Percentiles rank a stretch among this genome's conserved stretches.
Conservation (phyloP, 2,113 vertebrate genomes). For the Leptocoma aspasia region DNA sequence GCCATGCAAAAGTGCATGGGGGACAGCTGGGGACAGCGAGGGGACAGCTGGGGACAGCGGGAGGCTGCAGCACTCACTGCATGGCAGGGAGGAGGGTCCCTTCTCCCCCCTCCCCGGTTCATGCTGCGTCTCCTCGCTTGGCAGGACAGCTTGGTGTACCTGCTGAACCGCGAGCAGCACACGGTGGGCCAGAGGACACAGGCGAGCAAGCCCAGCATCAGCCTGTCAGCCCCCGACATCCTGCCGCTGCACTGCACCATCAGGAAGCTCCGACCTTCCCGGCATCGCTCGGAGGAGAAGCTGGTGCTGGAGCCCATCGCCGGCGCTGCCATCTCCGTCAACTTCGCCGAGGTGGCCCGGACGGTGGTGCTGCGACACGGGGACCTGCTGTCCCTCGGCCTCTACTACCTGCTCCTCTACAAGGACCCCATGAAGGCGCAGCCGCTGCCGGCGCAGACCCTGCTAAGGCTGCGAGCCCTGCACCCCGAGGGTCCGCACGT, state of each 20-base stretch:
- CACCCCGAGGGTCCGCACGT: constrained; percentile 48
- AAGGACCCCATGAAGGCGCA: constrained; percentile 87
- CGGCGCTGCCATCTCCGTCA: constrained; percentile 79
- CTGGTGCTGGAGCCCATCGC: constrained; percentile 83
- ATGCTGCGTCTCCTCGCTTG: neutral
- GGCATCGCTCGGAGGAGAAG: constrained; percentile 28
- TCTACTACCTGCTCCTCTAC: constrained; percentile 93
- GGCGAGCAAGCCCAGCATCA: constrained; percentile 91
- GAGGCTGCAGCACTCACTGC: neutral
- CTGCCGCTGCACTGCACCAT: constrained; percentile 91
- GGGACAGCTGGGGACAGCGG: neutral
- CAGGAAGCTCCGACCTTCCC: constrained; percentile 50
- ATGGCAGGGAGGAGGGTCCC: neutral
- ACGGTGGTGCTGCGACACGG: constrained; percentile 84
- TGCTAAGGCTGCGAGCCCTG: constrained; percentile 79
- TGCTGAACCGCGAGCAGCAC: constrained; percentile 89
- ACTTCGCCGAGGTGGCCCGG: constrained; percentile 83
- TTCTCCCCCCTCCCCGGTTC: neutral
- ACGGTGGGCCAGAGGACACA: constrained; percentile 91
- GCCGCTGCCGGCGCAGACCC: constrained; percentile 81
- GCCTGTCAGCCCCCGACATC: constrained; percentile 90
- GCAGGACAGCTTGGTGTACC: constrained; percentile 94
- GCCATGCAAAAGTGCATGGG: neutral
- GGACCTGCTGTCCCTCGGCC: constrained; percentile 90
- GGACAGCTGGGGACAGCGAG: neutral